Percentiles rank a stretch among this genome's conserved stretches.
These are phyloP conservation scores for Hermatobates lingyangjiaoensis DNA, from an alignment of 1,140 invertebrate species.

Conservation along the genomic window DNA sequence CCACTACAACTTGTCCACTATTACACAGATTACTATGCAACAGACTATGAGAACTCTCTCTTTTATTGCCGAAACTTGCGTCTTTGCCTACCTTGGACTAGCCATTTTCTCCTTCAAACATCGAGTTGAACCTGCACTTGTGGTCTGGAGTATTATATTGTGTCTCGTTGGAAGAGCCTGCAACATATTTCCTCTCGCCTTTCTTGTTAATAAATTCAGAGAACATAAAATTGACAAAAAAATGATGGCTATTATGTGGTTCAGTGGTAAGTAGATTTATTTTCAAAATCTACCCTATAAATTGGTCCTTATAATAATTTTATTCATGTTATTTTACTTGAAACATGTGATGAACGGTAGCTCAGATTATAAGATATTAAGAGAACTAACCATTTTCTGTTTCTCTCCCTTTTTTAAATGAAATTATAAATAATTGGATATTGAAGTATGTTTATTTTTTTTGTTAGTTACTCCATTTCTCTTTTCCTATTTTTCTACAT, in stretches of 20 bases:
- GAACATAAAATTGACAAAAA: constrained; percentile 94
- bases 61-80: constrained; percentile 95
- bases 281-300: neutral
- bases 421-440: too few species aligned
- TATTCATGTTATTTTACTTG: too few species aligned
- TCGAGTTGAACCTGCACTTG: constrained; percentile 50
- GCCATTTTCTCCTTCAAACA: constrained; percentile 85
- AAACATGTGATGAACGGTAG: too few species aligned
- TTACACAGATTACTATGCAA: constrained; percentile 98
- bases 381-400: too few species aligned
- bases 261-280: constrained; percentile 47
- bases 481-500: too few species aligned
- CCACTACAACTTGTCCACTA: constrained; percentile 93
- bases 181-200: constrained; percentile 90
- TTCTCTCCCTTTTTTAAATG: too few species aligned
- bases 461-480: too few species aligned
- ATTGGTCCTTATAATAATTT: too few species aligned
- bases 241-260: constrained; percentile 99
- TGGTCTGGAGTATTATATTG: constrained; percentile 85
- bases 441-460: too few species aligned
- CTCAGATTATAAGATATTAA: too few species aligned
- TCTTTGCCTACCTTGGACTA: constrained; percentile 96
- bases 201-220: constrained; percentile 85
- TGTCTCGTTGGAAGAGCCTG: constrained; percentile 83
- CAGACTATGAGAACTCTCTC: constrained; percentile 94